Conservation (phyloP, 2,797 vertebrate genomes). For the Petrocephalus schoutedeni region DNA sequence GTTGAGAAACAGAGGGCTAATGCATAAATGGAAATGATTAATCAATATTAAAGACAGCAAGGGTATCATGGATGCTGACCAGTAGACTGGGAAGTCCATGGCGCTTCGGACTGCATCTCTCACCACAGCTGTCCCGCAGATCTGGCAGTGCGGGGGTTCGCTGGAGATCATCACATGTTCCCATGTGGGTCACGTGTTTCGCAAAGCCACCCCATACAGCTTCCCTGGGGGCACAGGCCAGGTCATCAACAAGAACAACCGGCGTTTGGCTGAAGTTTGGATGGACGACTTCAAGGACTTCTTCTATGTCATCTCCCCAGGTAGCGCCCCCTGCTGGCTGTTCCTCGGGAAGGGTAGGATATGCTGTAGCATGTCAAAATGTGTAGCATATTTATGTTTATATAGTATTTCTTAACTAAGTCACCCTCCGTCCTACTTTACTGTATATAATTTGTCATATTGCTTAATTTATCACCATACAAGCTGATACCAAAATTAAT, state of each 20-base stretch:
- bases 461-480: background rate
- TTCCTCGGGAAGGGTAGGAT: background rate
- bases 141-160: constrained; percentile 95
- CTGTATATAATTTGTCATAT: background rate
- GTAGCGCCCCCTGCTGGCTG: constrained; percentile 51
- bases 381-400: background rate
- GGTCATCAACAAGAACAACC: constrained; percentile 98
- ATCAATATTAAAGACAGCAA: background rate
- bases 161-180: constrained; percentile 95
- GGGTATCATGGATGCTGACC: background rate
- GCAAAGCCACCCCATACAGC: constrained; percentile 96
- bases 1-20: background rate
- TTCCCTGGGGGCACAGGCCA: constrained; percentile 96
- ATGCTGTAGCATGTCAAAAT: background rate
- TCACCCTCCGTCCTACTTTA: background rate
- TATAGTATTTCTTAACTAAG: background rate
- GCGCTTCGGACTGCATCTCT: background rate
- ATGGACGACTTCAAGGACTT: constrained; percentile 97
- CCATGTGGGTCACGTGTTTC: constrained; percentile 93
- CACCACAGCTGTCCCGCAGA: constrained; percentile 53
- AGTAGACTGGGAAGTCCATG: background rate
- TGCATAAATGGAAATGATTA: background rate
- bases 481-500: background rate
- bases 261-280: constrained; percentile 89
- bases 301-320: constrained; percentile 98